Evolutionary conservation across 1,140 invertebrate species (phyloP), one percentile per base, ranked within the genome.

Genomic region (Zeugodacus cucurbitae): DNA sequence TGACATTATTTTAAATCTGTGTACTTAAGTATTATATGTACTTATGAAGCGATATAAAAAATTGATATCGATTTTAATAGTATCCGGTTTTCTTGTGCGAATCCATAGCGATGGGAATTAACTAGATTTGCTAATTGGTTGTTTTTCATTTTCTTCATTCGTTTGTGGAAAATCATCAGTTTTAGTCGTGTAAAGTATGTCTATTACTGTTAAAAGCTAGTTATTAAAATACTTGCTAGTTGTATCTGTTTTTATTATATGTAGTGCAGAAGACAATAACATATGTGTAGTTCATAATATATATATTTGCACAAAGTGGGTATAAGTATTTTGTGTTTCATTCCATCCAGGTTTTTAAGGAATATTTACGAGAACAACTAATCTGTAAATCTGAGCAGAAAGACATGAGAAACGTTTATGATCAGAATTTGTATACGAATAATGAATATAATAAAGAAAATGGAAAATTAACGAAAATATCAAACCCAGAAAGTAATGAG

Each of bases 401-500:
- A 10, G 34, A 37, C 20, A 74, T 74, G 67, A 74, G 20, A 32
- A 67, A n/a, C 22, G 1, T 20, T 82, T 82, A 22, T 3, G 32
- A 48, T 11, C 7, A 34, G n/a, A 26, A 29, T 48, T 1, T 54
- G 14, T 54, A 11, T 11, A 54, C 48, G 14, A 54, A 14, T 54
- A 10, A 54, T 17, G 48, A 54, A 54, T 14, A 6, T 74, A 41
- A 34, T 6, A n/a, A 37, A 2, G 4, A 22, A 74, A 22, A 37
- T 82, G 41, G 17, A 41, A 29, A 41, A 7, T n/a, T 82, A 14
- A 2, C 10, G 22, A 14, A 82, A 74, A 6, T 1, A 44, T 17
- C 22, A n/a, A 48, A 82, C 26, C 3, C 41, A n/a, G n/a, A 5
- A 29, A 41, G 91, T 70, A 95, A 95, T 94, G 94, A 95, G 91